A percentile compares a stretch with the other conserved stretches of the same genome.
phyloP scores from a whole-genome alignment of 2,888 invertebrate genomes.

The Hemicrepidius hirtus region DNA sequence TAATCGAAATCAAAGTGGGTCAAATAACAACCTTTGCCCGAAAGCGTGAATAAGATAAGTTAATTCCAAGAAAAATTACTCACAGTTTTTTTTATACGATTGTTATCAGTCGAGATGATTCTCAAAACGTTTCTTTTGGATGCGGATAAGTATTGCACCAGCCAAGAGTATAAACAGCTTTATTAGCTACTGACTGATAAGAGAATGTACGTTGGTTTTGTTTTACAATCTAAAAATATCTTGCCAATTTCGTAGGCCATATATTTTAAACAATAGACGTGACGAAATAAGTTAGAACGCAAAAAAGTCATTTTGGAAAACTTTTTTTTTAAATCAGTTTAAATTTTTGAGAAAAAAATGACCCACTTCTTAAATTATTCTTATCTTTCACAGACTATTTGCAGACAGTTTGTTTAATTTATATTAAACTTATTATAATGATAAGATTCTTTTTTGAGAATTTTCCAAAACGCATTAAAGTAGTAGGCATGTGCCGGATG shows the following conservation, averaged over 20 bases:
- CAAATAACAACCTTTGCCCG: conserved; percentile 15
- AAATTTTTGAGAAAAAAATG: not conserved
- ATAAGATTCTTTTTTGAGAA: not conserved
- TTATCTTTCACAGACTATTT: conserved; percentile 19
- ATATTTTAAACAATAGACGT: conserved; percentile 13
- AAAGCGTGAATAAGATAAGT: not conserved
- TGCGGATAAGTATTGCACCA: not conserved
- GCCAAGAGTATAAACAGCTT: not conserved
- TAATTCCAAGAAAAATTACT: conserved; percentile 6
- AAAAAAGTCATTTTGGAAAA: not conserved
- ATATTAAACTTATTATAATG: too few species aligned
- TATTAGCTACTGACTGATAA: conserved; percentile 5
- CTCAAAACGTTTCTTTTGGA: too few species aligned
- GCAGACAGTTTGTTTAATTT: conserved; percentile 5
- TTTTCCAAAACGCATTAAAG: not conserved
- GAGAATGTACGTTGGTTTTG: not conserved
- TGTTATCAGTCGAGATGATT: too few species aligned
- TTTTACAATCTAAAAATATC: conserved; percentile 13
- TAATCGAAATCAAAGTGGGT: conserved; percentile 25
- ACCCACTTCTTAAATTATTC: too few species aligned
- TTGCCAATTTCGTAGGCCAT: not conserved
- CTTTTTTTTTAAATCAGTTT: conserved; percentile 7
- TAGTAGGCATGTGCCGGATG: not conserved
- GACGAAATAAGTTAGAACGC: not conserved
- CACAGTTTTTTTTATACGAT: conserved; percentile 3